phyloP scores from a whole-genome alignment of 2,888 invertebrate species.

The Acrocyrtus sp. region DNA sequence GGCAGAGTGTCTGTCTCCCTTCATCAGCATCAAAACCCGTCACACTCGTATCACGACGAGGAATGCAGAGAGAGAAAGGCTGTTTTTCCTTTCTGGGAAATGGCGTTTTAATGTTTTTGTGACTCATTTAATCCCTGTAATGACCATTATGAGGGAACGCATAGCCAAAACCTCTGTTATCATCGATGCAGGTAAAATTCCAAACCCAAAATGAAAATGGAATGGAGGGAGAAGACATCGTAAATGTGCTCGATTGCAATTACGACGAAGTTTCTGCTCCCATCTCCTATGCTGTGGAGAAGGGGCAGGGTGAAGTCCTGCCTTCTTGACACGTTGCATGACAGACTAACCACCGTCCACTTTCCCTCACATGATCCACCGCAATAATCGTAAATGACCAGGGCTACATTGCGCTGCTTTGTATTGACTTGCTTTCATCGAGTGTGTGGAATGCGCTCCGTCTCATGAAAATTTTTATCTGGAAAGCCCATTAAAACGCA shows the following conservation, averaged over 20 bases:
- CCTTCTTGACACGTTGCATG: slow-evolving; percentile 3
- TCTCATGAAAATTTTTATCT: not conserved
- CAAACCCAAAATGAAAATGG: too few species aligned
- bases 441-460: not conserved
- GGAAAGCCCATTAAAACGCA: not conserved
- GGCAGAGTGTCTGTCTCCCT: not conserved
- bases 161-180: too few species aligned
- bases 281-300: not conserved
- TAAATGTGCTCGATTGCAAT: too few species aligned
- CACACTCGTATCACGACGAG: not conserved
- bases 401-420: too few species aligned
- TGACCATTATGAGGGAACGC: too few species aligned
- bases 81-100: too few species aligned
- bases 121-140: too few species aligned
- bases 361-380: not conserved
- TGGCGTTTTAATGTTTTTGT: slow-evolving; percentile 9
- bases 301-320: not conserved
- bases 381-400: too few species aligned
- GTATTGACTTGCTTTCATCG: too few species aligned
- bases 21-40: not conserved
- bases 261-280: too few species aligned
- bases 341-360: not conserved
- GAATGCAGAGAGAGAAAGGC: not conserved
- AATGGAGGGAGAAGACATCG: too few species aligned
- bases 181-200: too few species aligned